Evolutionary conservation across 2,113 vertebrate species (phyloP), one percentile per base, ranked within the genome.

Genomic region (Lamprologus ornatipinnis): DNA sequence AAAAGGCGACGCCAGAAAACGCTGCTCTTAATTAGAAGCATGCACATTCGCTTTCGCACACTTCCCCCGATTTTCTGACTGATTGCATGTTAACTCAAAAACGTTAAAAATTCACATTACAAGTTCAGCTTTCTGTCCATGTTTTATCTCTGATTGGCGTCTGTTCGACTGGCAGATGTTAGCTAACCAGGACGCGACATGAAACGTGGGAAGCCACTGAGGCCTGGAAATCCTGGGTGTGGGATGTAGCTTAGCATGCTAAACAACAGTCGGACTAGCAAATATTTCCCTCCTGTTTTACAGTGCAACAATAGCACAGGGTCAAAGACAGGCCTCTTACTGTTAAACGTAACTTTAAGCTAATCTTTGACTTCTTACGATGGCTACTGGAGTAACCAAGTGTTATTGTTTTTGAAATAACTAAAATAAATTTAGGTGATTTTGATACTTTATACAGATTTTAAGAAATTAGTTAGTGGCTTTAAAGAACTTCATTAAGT

Each of bases 21-120:
- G 23, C 70, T 31, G 23, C 42, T 78, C 23, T 49, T 28, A 28
- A 10, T 17, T 5, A 45, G 23, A 26, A 73, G 68, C 14, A 73
- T 6, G 21, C 21, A 73, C 21, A 73, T 17, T 47, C 1, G 8
- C 21, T 28, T 75, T 28, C 1, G 14, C 70, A 49, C 70, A 28
- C 23, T 75, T 49, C 3, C 42, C 42, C 14, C 1, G 2, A 75
- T 19, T 19, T 75, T 49, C 70, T 31, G 23, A 11, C 23, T 31
- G 42, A 49, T 31, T 75, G 15, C 40, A 47, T 7, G 23, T 31
- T 31, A 47, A 28, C 23, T 28, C 9, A 47, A 28, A 73, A 75
- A 49, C n/a, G 1, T 73, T 6, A 12, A n/a, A n/a, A 65, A n/a
- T 12, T n/a, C 1, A 28, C 6, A 47, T 28, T 1, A 5, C 2